Evolutionary conservation across 2,888 invertebrate species (phyloP).

Genomic region (Euzophera pinguis): DNA sequence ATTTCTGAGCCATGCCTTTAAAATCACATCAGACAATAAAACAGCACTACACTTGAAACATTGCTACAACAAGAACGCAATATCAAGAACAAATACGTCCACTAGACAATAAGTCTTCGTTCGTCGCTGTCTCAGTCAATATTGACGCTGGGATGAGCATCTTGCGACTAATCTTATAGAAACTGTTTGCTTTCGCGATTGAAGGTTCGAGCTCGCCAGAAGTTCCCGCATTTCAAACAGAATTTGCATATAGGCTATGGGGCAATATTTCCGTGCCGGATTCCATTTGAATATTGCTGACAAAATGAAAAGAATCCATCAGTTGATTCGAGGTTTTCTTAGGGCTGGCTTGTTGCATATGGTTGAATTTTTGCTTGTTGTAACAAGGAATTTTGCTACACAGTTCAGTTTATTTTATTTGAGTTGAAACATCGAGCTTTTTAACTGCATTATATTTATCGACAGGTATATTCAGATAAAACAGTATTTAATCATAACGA

Average conservation of each 20-base stretch:
- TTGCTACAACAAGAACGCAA: slow-evolving; percentile 35
- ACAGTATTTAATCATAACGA: too few relatives aligned
- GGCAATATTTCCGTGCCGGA: slow-evolving; percentile 66
- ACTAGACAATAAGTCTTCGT: slow-evolving; percentile 42
- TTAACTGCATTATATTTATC: too few relatives aligned
- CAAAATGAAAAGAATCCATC: slow-evolving; percentile 49
- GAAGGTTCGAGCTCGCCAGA: slow-evolving; percentile 56
- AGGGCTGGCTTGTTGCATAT: background rate
- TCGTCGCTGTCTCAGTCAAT: slow-evolving; percentile 48
- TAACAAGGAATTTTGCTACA: too few relatives aligned
- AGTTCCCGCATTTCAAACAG: slow-evolving; percentile 68
- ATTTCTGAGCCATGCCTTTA: background rate
- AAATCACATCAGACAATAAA: slow-evolving; percentile 7
- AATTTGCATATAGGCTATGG: slow-evolving; percentile 71
- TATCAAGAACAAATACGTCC: slow-evolving; percentile 46
- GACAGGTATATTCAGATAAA: too few relatives aligned
- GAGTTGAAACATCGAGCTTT: too few relatives aligned
- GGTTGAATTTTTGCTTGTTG: too few relatives aligned
- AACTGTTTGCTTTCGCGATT: slow-evolving; percentile 70
- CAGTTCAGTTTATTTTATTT: too few relatives aligned
- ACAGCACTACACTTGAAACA: slow-evolving; percentile 20
- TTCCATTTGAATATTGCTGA: slow-evolving; percentile 69
- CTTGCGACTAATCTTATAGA: slow-evolving; percentile 73
- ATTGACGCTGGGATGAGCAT: slow-evolving; percentile 64
- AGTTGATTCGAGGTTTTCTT: slow-evolving; percentile 15